Base-by-base conservation (phyloP, 2,888 invertebrate genomes). In the Dermolepida albohirtum region DNA sequence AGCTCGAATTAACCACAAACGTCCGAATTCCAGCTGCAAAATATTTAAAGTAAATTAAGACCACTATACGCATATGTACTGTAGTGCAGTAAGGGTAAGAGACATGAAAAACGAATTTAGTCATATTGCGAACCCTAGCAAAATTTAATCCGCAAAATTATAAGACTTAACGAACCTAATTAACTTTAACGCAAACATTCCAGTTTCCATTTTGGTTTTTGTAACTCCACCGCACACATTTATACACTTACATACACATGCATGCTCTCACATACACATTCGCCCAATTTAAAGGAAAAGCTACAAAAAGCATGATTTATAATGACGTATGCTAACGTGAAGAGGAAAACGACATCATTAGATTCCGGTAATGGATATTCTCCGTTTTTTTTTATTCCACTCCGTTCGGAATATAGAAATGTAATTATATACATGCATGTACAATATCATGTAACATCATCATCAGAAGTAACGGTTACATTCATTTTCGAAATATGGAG, bases 281-380 rank as follows among this genome's bases (percentile, higher is more conserved):
- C 34, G 8, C 10, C 8, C 34, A 34, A 54, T 54, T 54, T 54
- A 14, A 54, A 54, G 54, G 39, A 54, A 34, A 54, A 39, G 54
- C 59, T 59, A 59, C 59, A 59, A 59, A 59, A 59, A 59, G 27
- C 10, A 14, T 44, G 44, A 59, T 59, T 59, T 59, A 57, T 66
- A 66, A 66, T 66, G 66, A 55, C 66, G 66, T 49, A 66, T 66
- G 55, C 49, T 47, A 66, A 66, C 49, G 49, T 66, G 49, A 57
- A 66, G 57, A 49, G 47, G 41, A 43, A 47, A 57, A 66, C 66
- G 66, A 57, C 55, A 66, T 66, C 66, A 66, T 66, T 66, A 66
- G 57, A 66, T 66, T 66, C 55, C 40, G 44, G 44, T 59, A 55
- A 66, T 66, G 57, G 55, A 66, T 57, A 55, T 57, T 44, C 52